Evolutionary conservation across 2,113 vertebrate species (phyloP), one percentile per base, ranked within the genome.

Genomic region (Colinus virginianus): DNA sequence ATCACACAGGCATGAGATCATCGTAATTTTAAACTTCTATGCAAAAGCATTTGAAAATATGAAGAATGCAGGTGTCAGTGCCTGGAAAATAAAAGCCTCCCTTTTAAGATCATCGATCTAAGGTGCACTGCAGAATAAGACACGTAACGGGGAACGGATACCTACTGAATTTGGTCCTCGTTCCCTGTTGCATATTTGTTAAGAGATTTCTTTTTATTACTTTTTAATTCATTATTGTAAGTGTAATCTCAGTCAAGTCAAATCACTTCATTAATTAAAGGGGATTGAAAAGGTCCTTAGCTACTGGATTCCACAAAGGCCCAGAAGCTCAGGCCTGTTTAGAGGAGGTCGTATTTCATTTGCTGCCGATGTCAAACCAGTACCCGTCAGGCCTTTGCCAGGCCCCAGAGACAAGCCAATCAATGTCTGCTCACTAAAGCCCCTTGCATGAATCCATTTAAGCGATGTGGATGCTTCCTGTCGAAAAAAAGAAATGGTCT

Each of bases 221-320:
- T 98, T 98, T 98, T 97, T 95, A 98, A 98, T 97, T 96, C 92
- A 88, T 98, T 97, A 93, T 94, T 90, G 97, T 98, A 97, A 98
- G 97, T 97, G 97, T 98, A 96, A 98, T 98, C 94, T 94, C 93
- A 93, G 94, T 95, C 95, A 98, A 98, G 98, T 98, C 97, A 98
- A 98, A 98, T 99, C 98, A 98, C 98, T 98, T 98, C 98, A 98
- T 99, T 98, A 98, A 99, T 99, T 98, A 98, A 98, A 98, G 98
- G 97, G 97, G 97, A 98, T 98, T 98, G 98, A 97, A 98, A 98
- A 98, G 98, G 98, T 98, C 98, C 97, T 97, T 96, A 98, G 98
- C 97, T 98, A 97, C 98, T 80, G 80, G 98, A 98, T 98, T 98
- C 97, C 97, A 93, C 97, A 92, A 96, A 96, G 97, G 97, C 97